Conservation (phyloP, 2,888 invertebrate genomes). For the Thera britannica region DNA sequence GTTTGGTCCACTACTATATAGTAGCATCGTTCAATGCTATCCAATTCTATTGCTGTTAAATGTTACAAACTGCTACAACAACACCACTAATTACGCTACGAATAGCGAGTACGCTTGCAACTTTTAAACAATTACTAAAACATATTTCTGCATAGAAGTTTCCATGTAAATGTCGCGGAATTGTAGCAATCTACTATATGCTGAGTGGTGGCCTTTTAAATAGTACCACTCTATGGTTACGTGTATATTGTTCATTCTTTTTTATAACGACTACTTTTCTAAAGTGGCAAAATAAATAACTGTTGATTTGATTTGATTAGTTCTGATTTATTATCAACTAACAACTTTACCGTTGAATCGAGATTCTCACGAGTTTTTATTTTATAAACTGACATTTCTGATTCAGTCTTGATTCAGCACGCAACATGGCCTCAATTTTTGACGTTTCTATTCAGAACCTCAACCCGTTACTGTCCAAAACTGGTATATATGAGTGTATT, state of each 20-base stretch:
- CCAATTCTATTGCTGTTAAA: neutral
- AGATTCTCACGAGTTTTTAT: neutral
- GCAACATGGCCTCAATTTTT: constrained; percentile 15
- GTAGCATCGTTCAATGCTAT: neutral
- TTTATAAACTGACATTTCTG: constrained; percentile 1
- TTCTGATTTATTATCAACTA: too few relatives aligned
- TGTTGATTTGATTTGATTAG: too few relatives aligned
- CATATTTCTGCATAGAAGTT: too few relatives aligned
- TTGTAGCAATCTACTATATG: too few relatives aligned
- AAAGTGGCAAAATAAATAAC: too few relatives aligned
- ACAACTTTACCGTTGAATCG: neutral
- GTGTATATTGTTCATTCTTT: too few relatives aligned
- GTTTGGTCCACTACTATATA: neutral
- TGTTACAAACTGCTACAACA: neutral
- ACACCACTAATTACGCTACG: neutral
- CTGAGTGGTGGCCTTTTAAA: too few relatives aligned
- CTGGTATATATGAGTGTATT: constrained; percentile 44
- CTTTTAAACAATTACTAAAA: too few relatives aligned
- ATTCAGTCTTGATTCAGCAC: constrained; percentile 14
- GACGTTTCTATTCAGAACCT: constrained; percentile 20
- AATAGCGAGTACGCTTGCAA: too few relatives aligned
- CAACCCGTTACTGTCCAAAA: constrained; percentile 42
- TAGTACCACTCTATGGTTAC: too few relatives aligned
- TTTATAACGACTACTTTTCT: too few relatives aligned
- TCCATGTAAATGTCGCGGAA: too few relatives aligned